A percentile compares a stretch with the other conserved stretches of the same genome.
These are phyloP conservation scores for Megalonaias nervosa DNA, from an alignment of 1,140 invertebrate genomes.

Conservation along the genomic window DNA sequence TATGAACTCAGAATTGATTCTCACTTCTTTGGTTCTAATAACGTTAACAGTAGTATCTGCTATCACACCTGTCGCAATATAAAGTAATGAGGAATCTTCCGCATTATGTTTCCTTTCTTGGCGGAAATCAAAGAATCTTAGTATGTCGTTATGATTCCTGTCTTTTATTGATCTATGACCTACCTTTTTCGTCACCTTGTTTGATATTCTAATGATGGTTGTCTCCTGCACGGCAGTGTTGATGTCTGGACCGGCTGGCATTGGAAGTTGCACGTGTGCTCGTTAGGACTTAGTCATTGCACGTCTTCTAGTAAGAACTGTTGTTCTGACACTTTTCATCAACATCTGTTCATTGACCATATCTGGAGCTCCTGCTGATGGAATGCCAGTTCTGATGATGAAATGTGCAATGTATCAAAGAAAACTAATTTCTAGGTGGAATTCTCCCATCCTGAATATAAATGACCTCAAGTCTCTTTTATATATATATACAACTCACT, in stretches of 20 bases:
- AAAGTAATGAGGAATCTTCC: not conserved
- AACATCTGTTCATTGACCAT: constrained; percentile 58
- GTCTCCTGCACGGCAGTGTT: constrained; percentile 36
- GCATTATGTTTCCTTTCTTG: constrained; percentile 1
- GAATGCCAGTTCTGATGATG: not conserved
- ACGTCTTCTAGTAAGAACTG: constrained; percentile 26
- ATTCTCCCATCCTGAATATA: constrained; percentile 42
- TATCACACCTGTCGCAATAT: constrained; percentile 14
- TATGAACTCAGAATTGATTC: not conserved
- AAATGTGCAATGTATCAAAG: constrained; percentile 39
- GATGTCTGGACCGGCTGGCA: constrained; percentile 15
- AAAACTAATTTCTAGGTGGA: constrained; percentile 45
- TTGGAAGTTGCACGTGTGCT: constrained; percentile 12
- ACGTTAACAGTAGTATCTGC: constrained; percentile 15
- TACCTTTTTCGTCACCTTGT: constrained; percentile 20
- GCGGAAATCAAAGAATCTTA: not conserved
- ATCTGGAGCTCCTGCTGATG: constrained; percentile 39
- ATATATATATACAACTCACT: too few species aligned
- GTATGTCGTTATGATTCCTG: constrained; percentile 6
- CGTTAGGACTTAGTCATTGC: constrained; percentile 17
- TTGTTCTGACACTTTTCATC: constrained; percentile 36
- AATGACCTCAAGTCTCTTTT: constrained; percentile 35
- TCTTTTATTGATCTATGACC: not conserved
- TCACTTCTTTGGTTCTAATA: constrained; percentile 8
- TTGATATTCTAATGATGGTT: not conserved